Evolutionary conservation across 2,797 vertebrate genomes (phyloP).

Genomic region (Picus viridis): DNA sequence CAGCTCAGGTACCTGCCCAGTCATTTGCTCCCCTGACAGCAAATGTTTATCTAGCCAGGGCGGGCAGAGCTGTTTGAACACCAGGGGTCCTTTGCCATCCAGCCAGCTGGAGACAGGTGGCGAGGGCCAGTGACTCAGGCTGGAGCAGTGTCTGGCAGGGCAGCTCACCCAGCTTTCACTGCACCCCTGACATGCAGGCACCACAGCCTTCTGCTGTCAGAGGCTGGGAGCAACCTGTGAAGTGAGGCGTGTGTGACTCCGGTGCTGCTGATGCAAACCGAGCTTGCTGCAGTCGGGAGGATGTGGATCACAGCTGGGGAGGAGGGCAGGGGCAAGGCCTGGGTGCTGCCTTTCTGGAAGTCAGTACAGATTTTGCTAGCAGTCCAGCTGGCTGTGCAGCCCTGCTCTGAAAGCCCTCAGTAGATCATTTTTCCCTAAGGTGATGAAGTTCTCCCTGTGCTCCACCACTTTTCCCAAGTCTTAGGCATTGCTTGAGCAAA

Average conservation of each 20-base stretch:
- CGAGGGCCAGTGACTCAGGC: slow-evolving; percentile 58
- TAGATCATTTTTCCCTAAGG: not conserved
- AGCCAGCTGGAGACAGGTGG: slow-evolving; percentile 45
- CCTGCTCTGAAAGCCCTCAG: not conserved
- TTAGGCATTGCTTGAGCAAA: not conserved
- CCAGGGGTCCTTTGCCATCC: slow-evolving; percentile 33
- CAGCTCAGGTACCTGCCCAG: not conserved
- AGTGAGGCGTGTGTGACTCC: not conserved
- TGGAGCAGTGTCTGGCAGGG: slow-evolving; percentile 3
- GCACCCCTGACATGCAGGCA: slow-evolving; percentile 18
- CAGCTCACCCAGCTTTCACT: slow-evolving; percentile 66
- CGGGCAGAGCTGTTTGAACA: slow-evolving; percentile 20
- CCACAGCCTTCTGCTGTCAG: slow-evolving; percentile 27
- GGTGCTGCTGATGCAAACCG: not conserved
- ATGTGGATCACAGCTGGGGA: not conserved
- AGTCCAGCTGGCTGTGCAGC: rapidly evolving
- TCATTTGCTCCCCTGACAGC: slow-evolving; percentile 32
- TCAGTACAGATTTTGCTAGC: not conserved
- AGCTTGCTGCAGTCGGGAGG: not conserved
- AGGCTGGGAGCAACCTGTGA: slow-evolving; percentile 4
- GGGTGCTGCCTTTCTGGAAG: not conserved
- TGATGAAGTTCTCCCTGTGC: not conserved
- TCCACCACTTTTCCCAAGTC: not conserved
- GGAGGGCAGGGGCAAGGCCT: not conserved
- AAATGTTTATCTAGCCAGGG: slow-evolving; percentile 47